A percentile compares a stretch with the other conserved stretches of the same genome.
These are phyloP conservation scores for Aporophyla lueneburgensis DNA, from an alignment of 2,888 invertebrate species.

Conservation along the genomic window DNA sequence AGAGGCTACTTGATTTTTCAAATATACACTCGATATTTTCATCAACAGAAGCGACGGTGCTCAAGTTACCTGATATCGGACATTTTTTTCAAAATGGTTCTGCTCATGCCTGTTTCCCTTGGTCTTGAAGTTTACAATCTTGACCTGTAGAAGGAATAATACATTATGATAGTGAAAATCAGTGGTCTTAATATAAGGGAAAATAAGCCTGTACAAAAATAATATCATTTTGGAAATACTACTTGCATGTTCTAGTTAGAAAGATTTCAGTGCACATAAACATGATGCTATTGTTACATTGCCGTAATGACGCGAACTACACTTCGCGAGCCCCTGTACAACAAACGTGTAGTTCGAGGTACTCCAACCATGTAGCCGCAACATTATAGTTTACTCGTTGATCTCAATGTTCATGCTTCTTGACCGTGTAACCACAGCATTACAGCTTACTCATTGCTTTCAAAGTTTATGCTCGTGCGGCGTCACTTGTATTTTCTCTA, in stretches of 20 bases:
- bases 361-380: too few relatives aligned
- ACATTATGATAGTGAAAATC: not conserved
- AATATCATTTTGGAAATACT: not conserved
- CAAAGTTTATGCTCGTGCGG: not conserved
- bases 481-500: slow-evolving; percentile 7
- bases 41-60: not conserved
- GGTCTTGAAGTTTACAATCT: not conserved
- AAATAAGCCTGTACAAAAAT: not conserved
- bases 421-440: not conserved
- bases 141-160: not conserved
- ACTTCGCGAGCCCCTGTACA: too few relatives aligned
- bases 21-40: not conserved
- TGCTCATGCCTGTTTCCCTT: not conserved
- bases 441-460: not conserved
- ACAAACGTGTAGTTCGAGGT: too few relatives aligned
- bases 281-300: not conserved
- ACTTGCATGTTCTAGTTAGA: not conserved
- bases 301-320: too few relatives aligned
- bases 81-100: not conserved
- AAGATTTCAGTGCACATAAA: not conserved
- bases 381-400: not conserved
- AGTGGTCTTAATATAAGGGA: not conserved
- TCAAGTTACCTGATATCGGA: not conserved
- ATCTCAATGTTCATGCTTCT: not conserved
- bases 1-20: not conserved